phyloP scores from a whole-genome alignment of 1,140 invertebrate species.

The Melitaea cinxia region DNA sequence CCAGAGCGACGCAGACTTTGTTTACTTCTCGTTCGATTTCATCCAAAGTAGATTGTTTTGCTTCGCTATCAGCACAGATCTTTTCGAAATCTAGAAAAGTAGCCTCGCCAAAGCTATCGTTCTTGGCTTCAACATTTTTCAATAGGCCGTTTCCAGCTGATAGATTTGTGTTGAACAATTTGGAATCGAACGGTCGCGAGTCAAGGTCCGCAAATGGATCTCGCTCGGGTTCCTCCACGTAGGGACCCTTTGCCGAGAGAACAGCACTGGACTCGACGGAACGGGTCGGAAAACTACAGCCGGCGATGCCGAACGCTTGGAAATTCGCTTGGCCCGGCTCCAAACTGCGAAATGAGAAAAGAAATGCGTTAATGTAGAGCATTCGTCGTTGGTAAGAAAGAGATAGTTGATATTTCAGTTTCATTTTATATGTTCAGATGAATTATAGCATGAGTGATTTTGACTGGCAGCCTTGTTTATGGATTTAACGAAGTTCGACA shows the following conservation, averaged over 20 bases:
- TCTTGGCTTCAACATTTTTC: conserved; percentile 49
- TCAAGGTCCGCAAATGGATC: conserved; percentile 62
- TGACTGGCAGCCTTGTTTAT: conserved; percentile 67
- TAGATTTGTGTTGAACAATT: conserved; percentile 45
- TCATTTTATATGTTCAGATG: conserved; percentile 70
- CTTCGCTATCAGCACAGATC: conserved; percentile 47
- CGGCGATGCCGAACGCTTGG: conserved; percentile 72
- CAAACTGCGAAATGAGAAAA: conserved; percentile 82
- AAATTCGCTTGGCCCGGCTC: conserved; percentile 81
- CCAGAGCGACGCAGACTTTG: conserved; percentile 77
- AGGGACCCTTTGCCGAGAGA: conserved; percentile 50
- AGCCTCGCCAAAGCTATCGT: conserved; percentile 71
- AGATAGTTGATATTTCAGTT: conserved; percentile 65
- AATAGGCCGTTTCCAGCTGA: conserved; percentile 44
- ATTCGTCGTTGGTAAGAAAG: conserved; percentile 64
- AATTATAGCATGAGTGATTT: conserved; percentile 75
- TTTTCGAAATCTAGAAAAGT: conserved; percentile 75
- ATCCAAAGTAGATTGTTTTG: conserved; percentile 70
- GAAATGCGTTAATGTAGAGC: conserved; percentile 75
- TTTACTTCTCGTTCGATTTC: conserved; percentile 79
- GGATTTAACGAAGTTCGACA: conserved; percentile 69
- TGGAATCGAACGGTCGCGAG: conserved; percentile 55
- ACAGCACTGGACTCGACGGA: conserved; percentile 74
- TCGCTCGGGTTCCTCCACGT: conserved; percentile 57
- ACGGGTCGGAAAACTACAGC: conserved; percentile 78